phyloP scores from a whole-genome alignment of 2,888 invertebrate species.

The Amphipoea oculea region DNA sequence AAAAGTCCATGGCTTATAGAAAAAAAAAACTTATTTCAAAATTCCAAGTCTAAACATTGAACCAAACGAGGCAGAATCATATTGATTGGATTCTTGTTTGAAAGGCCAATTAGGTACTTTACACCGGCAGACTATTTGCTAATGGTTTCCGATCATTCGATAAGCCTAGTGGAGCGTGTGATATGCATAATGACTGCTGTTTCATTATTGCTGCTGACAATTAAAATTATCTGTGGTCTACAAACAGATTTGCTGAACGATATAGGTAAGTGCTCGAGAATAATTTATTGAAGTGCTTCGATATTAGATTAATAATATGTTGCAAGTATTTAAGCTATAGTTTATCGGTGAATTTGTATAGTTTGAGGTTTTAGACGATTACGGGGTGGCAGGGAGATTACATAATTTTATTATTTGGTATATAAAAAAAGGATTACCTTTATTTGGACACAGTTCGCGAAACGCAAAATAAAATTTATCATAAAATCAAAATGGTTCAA shows the following conservation, averaged over 20 bases:
- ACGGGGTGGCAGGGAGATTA: background rate
- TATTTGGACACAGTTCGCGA: too few species aligned
- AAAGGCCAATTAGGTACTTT: constrained; percentile 26
- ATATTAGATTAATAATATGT: background rate
- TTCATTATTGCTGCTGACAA: constrained; percentile 40
- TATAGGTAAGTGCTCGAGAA: background rate
- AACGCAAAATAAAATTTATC: too few species aligned
- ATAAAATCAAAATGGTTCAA: too few species aligned
- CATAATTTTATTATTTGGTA: background rate
- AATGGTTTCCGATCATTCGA: constrained; percentile 40
- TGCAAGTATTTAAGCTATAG: too few species aligned
- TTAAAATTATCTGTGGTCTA: constrained; percentile 8
- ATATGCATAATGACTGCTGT: constrained; percentile 36
- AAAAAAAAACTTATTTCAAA: background rate
- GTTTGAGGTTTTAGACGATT: background rate
- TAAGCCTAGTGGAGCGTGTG: constrained; percentile 25
- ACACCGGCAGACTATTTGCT: constrained; percentile 31
- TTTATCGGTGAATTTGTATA: background rate
- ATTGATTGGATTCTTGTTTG: constrained; percentile 19
- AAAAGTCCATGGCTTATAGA: background rate
- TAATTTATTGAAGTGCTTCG: constrained; percentile 16
- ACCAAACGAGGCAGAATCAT: background rate
- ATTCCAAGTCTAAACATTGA: background rate
- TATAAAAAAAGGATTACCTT: too few species aligned
- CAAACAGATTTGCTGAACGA: constrained; percentile 22